These are phyloP conservation scores for Drosophila anomelani DNA, from an alignment of 2,888 invertebrate genomes.

Conservation along the genomic window DNA sequence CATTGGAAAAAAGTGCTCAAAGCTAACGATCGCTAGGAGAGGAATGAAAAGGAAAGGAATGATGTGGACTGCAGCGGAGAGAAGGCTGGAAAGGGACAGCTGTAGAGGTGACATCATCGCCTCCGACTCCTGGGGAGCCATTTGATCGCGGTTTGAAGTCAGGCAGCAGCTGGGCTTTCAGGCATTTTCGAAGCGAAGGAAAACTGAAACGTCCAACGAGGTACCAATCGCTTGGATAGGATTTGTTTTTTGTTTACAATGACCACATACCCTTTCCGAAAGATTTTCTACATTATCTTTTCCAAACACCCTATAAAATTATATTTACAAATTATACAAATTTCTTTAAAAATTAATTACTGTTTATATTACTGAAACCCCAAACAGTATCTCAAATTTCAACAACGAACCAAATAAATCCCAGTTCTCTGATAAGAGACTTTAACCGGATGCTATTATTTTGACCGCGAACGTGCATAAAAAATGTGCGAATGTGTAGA, in stretches of 20 bases:
- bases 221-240: not conserved
- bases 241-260: slow-evolving; percentile 1
- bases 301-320: not conserved
- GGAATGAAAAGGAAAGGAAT: slow-evolving; percentile 4
- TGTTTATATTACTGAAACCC: not conserved
- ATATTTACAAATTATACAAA: not conserved
- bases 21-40: slow-evolving; percentile 22
- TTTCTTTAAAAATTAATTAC: not conserved
- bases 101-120: slow-evolving; percentile 43
- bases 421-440: not conserved
- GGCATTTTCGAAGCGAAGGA: slow-evolving; percentile 19
- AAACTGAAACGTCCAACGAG: slow-evolving; percentile 11
- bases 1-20: slow-evolving; percentile 24
- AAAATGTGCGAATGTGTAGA: slow-evolving; percentile 21
- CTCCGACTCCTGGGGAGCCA: slow-evolving; percentile 42
- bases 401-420: not conserved
- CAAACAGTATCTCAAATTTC: not conserved
- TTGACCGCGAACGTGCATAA: slow-evolving; percentile 7
- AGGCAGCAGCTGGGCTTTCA: slow-evolving; percentile 37
- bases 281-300: not conserved
- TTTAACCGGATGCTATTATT: slow-evolving; percentile 6
- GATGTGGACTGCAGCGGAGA: not conserved
- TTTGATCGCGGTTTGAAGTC: slow-evolving; percentile 42
- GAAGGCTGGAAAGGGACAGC: slow-evolving; percentile 21
- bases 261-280: slow-evolving; percentile 3